phyloP scores from a whole-genome alignment of 1,140 invertebrate genomes.

The Druon quercuslanigerum region DNA sequence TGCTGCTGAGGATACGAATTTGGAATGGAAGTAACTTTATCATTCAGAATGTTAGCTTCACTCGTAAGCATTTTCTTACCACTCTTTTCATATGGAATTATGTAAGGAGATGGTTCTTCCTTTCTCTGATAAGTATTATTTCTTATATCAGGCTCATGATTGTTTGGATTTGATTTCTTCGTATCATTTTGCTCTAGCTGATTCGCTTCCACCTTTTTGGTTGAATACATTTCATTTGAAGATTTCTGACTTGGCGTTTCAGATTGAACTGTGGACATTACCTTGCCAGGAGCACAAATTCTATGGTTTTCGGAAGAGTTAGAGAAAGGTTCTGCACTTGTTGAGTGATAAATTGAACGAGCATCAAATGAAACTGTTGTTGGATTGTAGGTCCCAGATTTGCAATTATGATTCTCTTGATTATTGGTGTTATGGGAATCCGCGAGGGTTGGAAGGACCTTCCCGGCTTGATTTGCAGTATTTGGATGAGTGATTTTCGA shows the following conservation, averaged over 20 bases:
- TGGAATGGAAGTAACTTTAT: slow-evolving; percentile 44
- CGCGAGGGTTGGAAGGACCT: not conserved
- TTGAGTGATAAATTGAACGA: slow-evolving; percentile 39
- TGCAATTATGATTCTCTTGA: slow-evolving; percentile 42
- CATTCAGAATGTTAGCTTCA: slow-evolving; percentile 36
- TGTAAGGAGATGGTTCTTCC: slow-evolving; percentile 44
- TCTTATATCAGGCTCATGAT: slow-evolving; percentile 36
- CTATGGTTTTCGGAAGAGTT: slow-evolving; percentile 39
- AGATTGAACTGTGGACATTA: not conserved
- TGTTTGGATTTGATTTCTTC: slow-evolving; percentile 44
- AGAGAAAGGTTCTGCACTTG: not conserved
- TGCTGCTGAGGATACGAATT: slow-evolving; percentile 61
- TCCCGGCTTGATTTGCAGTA: not conserved
- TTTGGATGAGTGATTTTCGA: not conserved
- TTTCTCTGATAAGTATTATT: slow-evolving; percentile 52
- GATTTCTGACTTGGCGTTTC: slow-evolving; percentile 27
- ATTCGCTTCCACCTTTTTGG: slow-evolving; percentile 61
- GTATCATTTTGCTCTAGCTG: slow-evolving; percentile 55
- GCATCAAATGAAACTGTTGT: slow-evolving; percentile 45
- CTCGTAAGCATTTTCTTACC: slow-evolving; percentile 47
- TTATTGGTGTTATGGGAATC: slow-evolving; percentile 27
- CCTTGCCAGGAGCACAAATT: not conserved
- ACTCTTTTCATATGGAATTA: slow-evolving; percentile 47
- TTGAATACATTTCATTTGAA: slow-evolving; percentile 52
- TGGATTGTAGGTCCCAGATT: not conserved